Percentiles rank a stretch among this genome's conserved stretches.
Evolutionary conservation across 1,140 invertebrate genomes (phyloP).

Genomic region (Himalopsyche phryganea): DNA sequence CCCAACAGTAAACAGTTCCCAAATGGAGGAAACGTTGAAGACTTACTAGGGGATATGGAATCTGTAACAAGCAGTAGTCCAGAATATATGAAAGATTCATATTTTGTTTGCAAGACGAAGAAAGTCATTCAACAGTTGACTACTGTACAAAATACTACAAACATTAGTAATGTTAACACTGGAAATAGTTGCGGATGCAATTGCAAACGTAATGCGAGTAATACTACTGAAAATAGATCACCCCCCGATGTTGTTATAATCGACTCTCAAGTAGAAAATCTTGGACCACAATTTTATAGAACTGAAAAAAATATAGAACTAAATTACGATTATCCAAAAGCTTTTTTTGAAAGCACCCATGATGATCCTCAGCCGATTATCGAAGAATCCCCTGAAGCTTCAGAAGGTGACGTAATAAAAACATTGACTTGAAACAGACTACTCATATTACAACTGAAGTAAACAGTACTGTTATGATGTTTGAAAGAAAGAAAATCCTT

Average conservation of each 20-base stretch:
- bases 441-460: slow-evolving; percentile 48
- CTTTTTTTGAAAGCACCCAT: slow-evolving; percentile 14
- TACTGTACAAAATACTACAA: slow-evolving; percentile 14
- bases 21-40: slow-evolving; percentile 49
- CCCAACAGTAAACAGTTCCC: slow-evolving; percentile 35
- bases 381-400: neutral
- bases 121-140: slow-evolving; percentile 43
- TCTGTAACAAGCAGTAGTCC: slow-evolving; percentile 44
- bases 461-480: slow-evolving; percentile 50
- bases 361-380: neutral
- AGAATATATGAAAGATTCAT: slow-evolving; percentile 38
- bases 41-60: slow-evolving; percentile 47
- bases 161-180: neutral
- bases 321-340: slow-evolving; percentile 50
- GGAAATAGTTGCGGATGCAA: slow-evolving; percentile 5
- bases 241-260: slow-evolving; percentile 16
- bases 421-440: slow-evolving; percentile 24
- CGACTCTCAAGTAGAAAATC: slow-evolving; percentile 4
- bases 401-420: slow-evolving; percentile 3
- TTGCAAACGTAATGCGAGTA: slow-evolving; percentile 16
- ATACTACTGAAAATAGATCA: slow-evolving; percentile 2
- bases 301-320: slow-evolving; percentile 53
- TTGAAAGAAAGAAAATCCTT: slow-evolving; percentile 47
- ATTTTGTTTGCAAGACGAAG: slow-evolving; percentile 51
- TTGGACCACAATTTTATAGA: slow-evolving; percentile 40